phyloP scores from a whole-genome alignment of 2,113 vertebrate genomes.

The Nerophis ophidion region DNA sequence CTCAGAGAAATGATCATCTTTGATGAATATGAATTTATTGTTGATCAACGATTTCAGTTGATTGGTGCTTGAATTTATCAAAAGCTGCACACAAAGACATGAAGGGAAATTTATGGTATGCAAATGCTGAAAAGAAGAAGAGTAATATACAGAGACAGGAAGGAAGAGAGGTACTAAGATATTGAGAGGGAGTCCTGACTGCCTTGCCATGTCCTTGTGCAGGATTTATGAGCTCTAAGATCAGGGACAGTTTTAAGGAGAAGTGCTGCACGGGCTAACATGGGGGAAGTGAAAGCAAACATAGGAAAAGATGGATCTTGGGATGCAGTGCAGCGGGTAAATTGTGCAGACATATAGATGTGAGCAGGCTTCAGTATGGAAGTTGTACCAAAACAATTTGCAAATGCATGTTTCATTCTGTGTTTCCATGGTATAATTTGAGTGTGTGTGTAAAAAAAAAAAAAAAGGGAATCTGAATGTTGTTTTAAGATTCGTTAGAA shows the following conservation, averaged over 20 bases:
- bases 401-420: no score
- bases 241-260: conserved; percentile 55
- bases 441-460: no score
- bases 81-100: conserved; percentile 22
- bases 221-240: conserved; percentile 66
- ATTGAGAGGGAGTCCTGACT: conserved; percentile 46
- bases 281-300: conserved; percentile 42
- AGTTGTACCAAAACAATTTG: no score
- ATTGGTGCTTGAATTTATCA: conserved; percentile 25
- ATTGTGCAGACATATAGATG: conserved; percentile 22
- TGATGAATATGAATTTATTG: conserved; percentile 27
- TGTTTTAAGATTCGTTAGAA: no score
- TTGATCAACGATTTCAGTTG: conserved; percentile 32
- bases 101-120: conserved; percentile 20
- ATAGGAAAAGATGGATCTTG: conserved; percentile 9
- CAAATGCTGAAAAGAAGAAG: conserved; percentile 20
- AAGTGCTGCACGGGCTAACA: conserved; percentile 29
- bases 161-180: conserved; percentile 31
- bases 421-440: no score
- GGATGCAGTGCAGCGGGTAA: conserved; percentile 17
- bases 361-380: conserved; percentile 7
- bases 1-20: conserved; percentile 27
- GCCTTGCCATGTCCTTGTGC: conserved; percentile 59
- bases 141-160: conserved; percentile 30
- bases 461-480: no score